phyloP scores from a whole-genome alignment of 2,113 vertebrate genomes.

The Platysternon megacephalum region DNA sequence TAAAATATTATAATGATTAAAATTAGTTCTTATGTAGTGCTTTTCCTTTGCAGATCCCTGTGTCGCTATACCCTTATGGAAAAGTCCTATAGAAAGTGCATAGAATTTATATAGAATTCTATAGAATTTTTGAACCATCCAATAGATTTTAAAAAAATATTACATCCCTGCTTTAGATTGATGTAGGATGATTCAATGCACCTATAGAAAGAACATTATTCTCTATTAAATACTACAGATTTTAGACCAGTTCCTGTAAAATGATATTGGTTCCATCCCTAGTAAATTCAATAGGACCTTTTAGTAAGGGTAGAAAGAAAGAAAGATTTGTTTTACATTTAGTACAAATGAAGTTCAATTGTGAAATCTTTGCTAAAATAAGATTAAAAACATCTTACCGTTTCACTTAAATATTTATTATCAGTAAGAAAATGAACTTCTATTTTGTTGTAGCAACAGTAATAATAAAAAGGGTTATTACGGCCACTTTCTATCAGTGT shows the following conservation, averaged over 20 bases:
- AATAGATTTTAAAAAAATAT: background rate
- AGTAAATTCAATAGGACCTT: background rate
- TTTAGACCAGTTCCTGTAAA: constrained; percentile 9
- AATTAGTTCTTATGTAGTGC: no score
- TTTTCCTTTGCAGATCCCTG: background rate
- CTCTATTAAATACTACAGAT: background rate
- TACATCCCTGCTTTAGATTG: background rate
- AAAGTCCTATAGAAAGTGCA: background rate
- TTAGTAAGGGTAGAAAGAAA: background rate
- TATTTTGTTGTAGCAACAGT: background rate
- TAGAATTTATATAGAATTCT: background rate
- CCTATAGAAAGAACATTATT: background rate
- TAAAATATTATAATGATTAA: no score
- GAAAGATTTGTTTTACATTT: background rate
- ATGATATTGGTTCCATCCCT: background rate
- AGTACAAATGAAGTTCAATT: background rate
- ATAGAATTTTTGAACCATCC: background rate
- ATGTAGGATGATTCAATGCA: background rate
- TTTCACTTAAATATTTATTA: background rate
- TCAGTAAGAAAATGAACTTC: background rate
- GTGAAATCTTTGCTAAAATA: background rate
- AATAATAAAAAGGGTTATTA: background rate
- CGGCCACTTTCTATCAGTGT: rapidly evolving
- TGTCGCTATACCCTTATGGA: background rate
- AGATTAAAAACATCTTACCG: background rate